phyloP scores from a whole-genome alignment of 2,797 vertebrate species.

The Xenentodon cancila region DNA sequence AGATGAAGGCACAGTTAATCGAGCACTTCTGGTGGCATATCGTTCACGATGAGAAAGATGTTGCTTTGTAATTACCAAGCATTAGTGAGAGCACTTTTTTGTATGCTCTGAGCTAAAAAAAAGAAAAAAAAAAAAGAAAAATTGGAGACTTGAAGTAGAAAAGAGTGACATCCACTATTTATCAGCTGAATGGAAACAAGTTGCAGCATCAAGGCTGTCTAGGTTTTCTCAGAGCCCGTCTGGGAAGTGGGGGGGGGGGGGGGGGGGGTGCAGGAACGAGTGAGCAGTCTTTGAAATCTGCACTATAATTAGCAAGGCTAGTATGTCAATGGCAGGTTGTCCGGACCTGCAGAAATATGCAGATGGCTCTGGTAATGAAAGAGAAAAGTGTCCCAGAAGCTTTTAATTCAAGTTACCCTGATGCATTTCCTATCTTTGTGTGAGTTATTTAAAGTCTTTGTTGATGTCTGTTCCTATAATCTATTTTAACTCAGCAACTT shows the following conservation, averaged over 20 bases:
- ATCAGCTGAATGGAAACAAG: slow-evolving; percentile 45
- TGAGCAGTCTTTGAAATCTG: slow-evolving; percentile 73
- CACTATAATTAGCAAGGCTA: slow-evolving; percentile 79
- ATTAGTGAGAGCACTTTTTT: no score
- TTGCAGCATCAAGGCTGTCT: slow-evolving; percentile 46
- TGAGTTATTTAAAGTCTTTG: slow-evolving; percentile 11
- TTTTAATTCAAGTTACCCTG: slow-evolving; percentile 8
- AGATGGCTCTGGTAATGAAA: slow-evolving; percentile 53
- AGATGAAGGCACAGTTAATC: slow-evolving; percentile 25
- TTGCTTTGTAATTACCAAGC: no score
- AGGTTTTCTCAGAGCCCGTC: slow-evolving; percentile 39
- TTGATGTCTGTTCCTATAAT: not conserved
- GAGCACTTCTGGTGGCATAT: slow-evolving; percentile 25
- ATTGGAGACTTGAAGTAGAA: slow-evolving; percentile 3
- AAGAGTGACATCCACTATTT: slow-evolving; percentile 31
- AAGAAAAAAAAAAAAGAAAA: slow-evolving; percentile 27
- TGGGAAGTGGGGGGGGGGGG: slow-evolving; percentile 33
- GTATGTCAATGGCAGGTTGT: slow-evolving; percentile 72
- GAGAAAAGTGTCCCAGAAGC: slow-evolving; percentile 32
- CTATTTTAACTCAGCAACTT: slow-evolving; percentile 2
- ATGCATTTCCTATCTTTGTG: slow-evolving; percentile 12
- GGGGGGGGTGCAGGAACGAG: slow-evolving; percentile 47
- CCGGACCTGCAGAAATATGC: slow-evolving; percentile 73
- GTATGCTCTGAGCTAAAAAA: not conserved
- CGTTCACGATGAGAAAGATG: not conserved